Evolutionary conservation across 2,888 invertebrate genomes (phyloP).

Genomic region (Synergus umbraculus): DNA sequence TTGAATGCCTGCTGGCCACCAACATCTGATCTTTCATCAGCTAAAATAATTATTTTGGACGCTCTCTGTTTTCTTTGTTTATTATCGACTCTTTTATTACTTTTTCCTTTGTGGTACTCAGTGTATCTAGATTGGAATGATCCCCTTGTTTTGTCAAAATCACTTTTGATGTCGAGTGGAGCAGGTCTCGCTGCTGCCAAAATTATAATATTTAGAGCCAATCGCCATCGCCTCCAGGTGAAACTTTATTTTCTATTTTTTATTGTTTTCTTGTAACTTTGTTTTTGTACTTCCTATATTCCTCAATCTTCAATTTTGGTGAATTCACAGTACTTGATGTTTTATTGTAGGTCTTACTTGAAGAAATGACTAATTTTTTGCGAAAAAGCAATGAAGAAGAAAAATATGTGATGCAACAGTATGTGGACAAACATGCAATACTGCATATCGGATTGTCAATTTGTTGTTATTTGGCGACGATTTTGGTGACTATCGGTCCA

Average conservation of each 20-base stretch:
- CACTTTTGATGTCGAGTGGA: constrained; percentile 40
- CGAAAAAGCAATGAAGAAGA: not conserved
- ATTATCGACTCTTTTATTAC: not conserved
- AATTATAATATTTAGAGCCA: constrained; percentile 13
- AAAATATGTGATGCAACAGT: constrained; percentile 10
- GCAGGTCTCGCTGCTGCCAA: constrained; percentile 24
- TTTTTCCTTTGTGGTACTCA: constrained; percentile 38
- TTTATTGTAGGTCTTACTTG: not conserved
- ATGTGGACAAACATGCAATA: constrained; percentile 9
- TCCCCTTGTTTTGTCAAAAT: constrained; percentile 41
- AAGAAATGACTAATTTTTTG: not conserved
- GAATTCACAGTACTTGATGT: too few species aligned
- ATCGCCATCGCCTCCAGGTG: constrained; percentile 8
- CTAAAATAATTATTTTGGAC: not conserved
- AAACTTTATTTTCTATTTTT: too few species aligned
- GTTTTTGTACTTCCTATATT: not conserved
- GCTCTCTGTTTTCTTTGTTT: not conserved
- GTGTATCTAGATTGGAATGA: constrained; percentile 37
- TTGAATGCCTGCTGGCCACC: too few species aligned
- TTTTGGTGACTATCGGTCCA: not conserved
- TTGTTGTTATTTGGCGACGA: not conserved
- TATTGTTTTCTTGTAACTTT: too few species aligned
- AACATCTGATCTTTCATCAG: too few species aligned
- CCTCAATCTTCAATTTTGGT: too few species aligned
- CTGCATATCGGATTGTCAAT: not conserved